A percentile compares a stretch with the other conserved stretches of the same genome.
Evolutionary conservation across 2,888 invertebrate genomes (phyloP).

Genomic region (Hemicrepidius hirtus): DNA sequence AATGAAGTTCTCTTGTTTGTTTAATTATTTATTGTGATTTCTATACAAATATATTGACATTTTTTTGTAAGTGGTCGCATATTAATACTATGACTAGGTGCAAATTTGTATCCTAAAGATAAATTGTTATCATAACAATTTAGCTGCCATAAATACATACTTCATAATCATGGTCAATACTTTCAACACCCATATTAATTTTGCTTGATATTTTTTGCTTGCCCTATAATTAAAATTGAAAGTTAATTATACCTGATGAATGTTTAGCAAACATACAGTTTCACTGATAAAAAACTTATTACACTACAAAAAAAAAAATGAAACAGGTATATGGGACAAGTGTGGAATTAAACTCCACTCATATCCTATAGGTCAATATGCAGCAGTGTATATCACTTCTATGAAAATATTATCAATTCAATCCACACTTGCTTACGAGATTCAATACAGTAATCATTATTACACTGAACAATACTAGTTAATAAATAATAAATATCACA

Average conservation of each 20-base stretch:
- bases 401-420: background rate
- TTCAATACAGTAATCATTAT: slow-evolving; percentile 7
- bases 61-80: slow-evolving; percentile 43
- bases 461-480: slow-evolving; percentile 13
- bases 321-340: background rate
- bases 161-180: slow-evolving; percentile 1
- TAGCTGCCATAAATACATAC: slow-evolving; percentile 22
- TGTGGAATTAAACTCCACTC: background rate
- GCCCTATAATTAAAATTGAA: background rate
- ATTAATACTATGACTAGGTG: slow-evolving; percentile 47
- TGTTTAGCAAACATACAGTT: slow-evolving; percentile 34
- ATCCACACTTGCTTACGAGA: background rate
- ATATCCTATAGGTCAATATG: background rate
- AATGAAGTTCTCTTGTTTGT: slow-evolving; percentile 12
- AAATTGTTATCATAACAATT: slow-evolving; percentile 19
- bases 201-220: background rate
- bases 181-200: slow-evolving; percentile 20
- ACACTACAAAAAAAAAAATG: background rate
- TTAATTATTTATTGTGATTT: slow-evolving; percentile 49
- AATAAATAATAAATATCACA: slow-evolving; percentile 63
- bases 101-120: slow-evolving; percentile 27
- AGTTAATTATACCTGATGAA: slow-evolving; percentile 2
- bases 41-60: slow-evolving; percentile 53
- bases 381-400: background rate
- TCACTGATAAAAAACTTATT: slow-evolving; percentile 17